Conservation (phyloP, 2,113 vertebrate species). For the Tupaia tana region DNA sequence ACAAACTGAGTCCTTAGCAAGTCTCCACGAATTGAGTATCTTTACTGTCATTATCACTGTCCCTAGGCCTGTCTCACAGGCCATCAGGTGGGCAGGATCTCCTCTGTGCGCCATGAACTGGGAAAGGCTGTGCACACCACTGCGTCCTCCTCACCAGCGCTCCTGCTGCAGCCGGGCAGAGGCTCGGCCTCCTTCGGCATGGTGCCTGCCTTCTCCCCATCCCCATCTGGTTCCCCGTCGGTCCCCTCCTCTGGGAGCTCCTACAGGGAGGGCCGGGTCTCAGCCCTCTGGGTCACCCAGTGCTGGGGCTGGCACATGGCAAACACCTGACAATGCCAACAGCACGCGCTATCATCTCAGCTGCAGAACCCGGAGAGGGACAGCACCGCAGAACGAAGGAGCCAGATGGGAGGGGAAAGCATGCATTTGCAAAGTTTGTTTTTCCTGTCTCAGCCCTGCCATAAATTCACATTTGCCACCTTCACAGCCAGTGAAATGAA, state of each 20-base stretch:
- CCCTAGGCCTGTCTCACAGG: not conserved
- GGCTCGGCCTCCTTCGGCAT: accelerated
- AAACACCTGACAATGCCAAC: not conserved
- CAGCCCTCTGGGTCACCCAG: not conserved
- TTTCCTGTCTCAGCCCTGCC: slow-evolving; percentile 75
- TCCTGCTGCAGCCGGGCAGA: not conserved
- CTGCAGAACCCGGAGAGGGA: not conserved
- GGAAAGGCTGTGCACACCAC: accelerated
- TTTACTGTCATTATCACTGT: too few relatives aligned
- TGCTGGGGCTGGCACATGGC: not conserved
- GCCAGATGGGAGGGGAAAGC: not conserved
- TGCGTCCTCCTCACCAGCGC: not conserved
- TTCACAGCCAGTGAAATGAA: slow-evolving; percentile 80
- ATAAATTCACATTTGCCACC: slow-evolving; percentile 76
- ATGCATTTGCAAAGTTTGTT: slow-evolving; percentile 61
- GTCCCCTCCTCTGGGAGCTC: not conserved
- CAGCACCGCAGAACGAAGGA: not conserved
- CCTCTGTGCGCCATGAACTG: not conserved
- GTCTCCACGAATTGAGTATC: not conserved
- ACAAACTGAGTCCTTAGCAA: not conserved
- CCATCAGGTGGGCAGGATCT: not conserved
- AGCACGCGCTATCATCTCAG: not conserved
- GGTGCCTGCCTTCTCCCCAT: not conserved
- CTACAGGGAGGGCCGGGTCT: not conserved
- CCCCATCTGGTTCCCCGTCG: not conserved